Conservation (phyloP, 2,113 vertebrate genomes). For the Platysteira castanea region DNA sequence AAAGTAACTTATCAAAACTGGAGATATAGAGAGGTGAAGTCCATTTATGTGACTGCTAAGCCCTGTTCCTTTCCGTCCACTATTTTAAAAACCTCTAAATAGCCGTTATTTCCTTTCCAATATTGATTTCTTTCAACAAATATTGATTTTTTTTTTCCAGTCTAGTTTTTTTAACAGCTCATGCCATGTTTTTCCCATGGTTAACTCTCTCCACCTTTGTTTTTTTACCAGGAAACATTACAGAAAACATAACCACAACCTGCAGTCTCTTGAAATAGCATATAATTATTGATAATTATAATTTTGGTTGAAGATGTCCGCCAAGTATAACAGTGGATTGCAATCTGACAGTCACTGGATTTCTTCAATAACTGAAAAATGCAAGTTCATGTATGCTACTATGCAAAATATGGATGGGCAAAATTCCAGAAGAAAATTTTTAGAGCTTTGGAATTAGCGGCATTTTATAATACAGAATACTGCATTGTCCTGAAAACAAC, state of each 20-base stretch:
- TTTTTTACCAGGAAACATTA: background rate
- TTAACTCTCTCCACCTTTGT: background rate
- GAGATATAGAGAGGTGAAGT: background rate
- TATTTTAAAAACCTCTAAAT: background rate
- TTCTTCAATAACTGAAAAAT: background rate
- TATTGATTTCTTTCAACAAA: background rate
- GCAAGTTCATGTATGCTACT: background rate
- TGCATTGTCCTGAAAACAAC: background rate
- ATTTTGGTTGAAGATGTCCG: conserved; percentile 1
- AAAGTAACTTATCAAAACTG: background rate
- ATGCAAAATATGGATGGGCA: background rate
- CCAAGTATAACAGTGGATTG: background rate
- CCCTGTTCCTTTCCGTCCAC: background rate
- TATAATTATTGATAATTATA: background rate
- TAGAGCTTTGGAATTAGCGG: background rate
- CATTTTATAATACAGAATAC: background rate
- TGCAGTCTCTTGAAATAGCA: background rate
- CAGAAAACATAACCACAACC: background rate
- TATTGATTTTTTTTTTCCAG: background rate
- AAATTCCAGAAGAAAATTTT: background rate
- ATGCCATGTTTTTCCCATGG: background rate
- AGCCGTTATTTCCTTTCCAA: background rate
- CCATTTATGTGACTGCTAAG: background rate
- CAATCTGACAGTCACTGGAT: background rate
- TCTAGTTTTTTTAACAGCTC: background rate